Percentiles rank a stretch among this genome's conserved stretches.
Evolutionary conservation across 2,888 invertebrate species (phyloP).

Genomic region (Imbricaverruca yamaguchii): DNA sequence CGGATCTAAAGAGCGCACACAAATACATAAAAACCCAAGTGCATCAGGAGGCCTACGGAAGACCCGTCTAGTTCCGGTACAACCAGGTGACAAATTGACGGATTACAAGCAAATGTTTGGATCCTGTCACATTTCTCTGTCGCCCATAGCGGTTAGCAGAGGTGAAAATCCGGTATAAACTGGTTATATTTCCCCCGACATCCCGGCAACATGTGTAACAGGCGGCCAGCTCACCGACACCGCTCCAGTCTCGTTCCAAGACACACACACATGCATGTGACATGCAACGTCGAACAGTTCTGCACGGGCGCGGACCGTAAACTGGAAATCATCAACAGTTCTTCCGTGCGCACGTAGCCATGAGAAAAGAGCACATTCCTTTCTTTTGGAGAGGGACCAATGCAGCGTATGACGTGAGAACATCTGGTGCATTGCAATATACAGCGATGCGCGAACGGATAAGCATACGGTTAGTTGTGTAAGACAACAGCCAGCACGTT

Average conservation of each 20-base stretch:
- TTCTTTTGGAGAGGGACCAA: background rate
- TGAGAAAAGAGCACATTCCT: background rate
- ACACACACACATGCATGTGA: background rate
- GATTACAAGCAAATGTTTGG: too few species aligned
- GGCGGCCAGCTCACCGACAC: background rate
- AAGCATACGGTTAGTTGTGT: background rate
- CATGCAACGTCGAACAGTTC: background rate
- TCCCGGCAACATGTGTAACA: background rate
- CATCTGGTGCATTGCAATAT: background rate
- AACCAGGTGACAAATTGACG: too few species aligned
- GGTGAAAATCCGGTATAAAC: background rate
- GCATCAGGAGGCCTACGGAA: too few species aligned
- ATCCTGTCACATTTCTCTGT: too few species aligned
- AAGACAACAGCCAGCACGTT: background rate
- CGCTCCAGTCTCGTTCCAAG: background rate
- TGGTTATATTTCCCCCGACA: background rate
- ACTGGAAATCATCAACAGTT: background rate
- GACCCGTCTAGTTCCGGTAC: too few species aligned
- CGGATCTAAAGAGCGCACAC: too few species aligned
- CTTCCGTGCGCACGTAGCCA: background rate
- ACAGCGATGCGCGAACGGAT: background rate
- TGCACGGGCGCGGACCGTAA: background rate
- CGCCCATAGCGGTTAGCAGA: too few species aligned
- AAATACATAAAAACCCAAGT: too few species aligned
- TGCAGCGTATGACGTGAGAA: background rate